Base-by-base conservation (phyloP, 2,113 vertebrate genomes). In the Riparia riparia region DNA sequence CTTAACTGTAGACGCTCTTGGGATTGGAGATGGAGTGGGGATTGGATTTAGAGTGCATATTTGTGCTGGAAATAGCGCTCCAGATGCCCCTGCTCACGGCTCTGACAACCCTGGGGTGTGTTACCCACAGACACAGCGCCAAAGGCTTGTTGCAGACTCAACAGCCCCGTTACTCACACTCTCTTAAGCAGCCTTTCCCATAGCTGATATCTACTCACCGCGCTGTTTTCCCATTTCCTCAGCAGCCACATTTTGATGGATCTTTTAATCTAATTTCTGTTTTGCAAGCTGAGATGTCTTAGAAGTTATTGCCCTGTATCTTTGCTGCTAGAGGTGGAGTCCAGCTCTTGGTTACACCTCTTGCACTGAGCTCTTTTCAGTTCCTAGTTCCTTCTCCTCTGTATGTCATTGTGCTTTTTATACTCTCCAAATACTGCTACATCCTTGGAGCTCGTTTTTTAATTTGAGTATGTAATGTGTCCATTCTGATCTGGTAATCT, bases 141-240 rank as follows among this genome's bases (percentile, higher is more conserved):
- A 29, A 84, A 73, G 41, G 22, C 2, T 29, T 39, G 24, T 1
- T 50, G 49, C 13, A 45, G 10, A 24, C 34, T 26, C 17, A 47
- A 9, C 7, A 12, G 14, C 17, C 29, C 24, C 6, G 0, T 12
- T 49, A 28, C 31, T 17, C 3, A 5, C 9, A 16, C 26, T 24
- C 32, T 44, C 9, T 5, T 39, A 24, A 68, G 37, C 24, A 92
- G 41, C 3, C 28, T 76, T 88, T 65, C 54, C n/a, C 12, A 9
- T 0, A 25, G 29, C 0, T 71, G 24, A 34, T 25, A 51, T 24
- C 31, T 64, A 25, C 19, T 86, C 18, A 14, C 17, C 0, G 0
- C 34, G 24, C 6, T 22, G 32, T 20, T 78, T 88, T 66, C 18
- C 10, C 8, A 26, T 31, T 32, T 85, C 14, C 41, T 71, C 53